Percentiles rank a stretch among this genome's conserved stretches.
Conservation (phyloP, 1,140 invertebrate species). For the Listronotus oregonensis region DNA sequence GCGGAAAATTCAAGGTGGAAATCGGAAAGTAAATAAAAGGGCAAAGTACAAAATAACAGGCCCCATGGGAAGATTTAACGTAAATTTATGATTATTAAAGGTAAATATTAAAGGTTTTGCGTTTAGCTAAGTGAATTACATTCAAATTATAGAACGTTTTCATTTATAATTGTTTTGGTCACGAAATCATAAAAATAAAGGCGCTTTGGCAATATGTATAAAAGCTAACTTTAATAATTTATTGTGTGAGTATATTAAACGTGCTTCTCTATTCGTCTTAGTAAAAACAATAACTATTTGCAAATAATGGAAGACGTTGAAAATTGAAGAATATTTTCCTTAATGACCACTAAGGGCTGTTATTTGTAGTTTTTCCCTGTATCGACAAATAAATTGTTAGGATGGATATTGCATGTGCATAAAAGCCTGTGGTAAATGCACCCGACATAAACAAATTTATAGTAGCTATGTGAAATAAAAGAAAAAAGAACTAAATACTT, state of each 20-base stretch:
- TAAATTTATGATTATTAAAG: slow-evolving; percentile 40
- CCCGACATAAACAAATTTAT: too few species aligned
- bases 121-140: slow-evolving; percentile 41
- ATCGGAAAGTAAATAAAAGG: slow-evolving; percentile 19
- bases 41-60: slow-evolving; percentile 30
- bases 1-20: slow-evolving; percentile 10
- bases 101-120: slow-evolving; percentile 36
- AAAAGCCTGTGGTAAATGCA: too few species aligned
- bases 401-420: too few species aligned
- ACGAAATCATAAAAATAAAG: slow-evolving; percentile 32
- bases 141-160: slow-evolving; percentile 41
- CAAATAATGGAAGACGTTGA: slow-evolving; percentile 20
- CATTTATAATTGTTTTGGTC: slow-evolving; percentile 37
- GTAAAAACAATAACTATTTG: slow-evolving; percentile 22
- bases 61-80: slow-evolving; percentile 32
- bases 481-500: too few species aligned
- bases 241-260: slow-evolving; percentile 23
- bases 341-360: background rate
- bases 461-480: too few species aligned
- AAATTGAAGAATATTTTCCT: background rate
- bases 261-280: slow-evolving; percentile 7
- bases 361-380: too few species aligned
- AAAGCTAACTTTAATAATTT: slow-evolving; percentile 26
- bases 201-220: slow-evolving; percentile 17
- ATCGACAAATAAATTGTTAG: background rate